Percentiles rank a stretch among this genome's conserved stretches.
Conservation (phyloP, 2,797 vertebrate species). For the Clarias platycephalus region DNA sequence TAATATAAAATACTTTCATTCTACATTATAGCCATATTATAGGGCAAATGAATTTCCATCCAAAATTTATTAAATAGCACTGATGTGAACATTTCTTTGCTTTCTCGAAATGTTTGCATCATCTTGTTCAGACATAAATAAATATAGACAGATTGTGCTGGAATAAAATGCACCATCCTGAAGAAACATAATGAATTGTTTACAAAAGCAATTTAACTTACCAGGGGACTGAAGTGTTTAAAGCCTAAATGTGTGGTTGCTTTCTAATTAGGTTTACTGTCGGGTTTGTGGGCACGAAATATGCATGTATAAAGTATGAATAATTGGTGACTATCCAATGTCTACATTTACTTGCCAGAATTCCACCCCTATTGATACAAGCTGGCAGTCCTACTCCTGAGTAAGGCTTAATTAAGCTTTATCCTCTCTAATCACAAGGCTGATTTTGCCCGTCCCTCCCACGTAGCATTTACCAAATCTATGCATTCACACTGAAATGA, state of each 20-base stretch:
- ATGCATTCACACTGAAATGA: slow-evolving; percentile 3
- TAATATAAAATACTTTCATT: no score
- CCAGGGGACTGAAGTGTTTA: slow-evolving; percentile 21
- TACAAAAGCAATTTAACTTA: slow-evolving; percentile 17
- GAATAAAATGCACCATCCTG: not conserved
- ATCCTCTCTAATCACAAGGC: slow-evolving; percentile 16
- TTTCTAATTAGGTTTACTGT: slow-evolving; percentile 27
- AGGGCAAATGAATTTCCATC: not conserved
- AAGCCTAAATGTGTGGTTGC: slow-evolving; percentile 13
- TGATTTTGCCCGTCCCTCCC: slow-evolving; percentile 18
- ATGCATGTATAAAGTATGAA: slow-evolving; percentile 30
- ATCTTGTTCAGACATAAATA: not conserved
- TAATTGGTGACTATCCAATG: slow-evolving; percentile 34
- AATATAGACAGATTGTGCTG: not conserved
- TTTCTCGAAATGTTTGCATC: not conserved
- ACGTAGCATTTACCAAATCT: slow-evolving; percentile 8
- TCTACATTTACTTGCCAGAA: slow-evolving; percentile 26
- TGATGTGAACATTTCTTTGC: not conserved
- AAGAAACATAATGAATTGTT: not conserved
- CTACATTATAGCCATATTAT: not conserved
- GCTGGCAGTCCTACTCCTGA: slow-evolving; percentile 22
- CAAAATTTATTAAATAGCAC: not conserved
- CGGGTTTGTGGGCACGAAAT: slow-evolving; percentile 24
- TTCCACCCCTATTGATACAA: slow-evolving; percentile 30
- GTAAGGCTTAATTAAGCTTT: slow-evolving; percentile 26